These are phyloP conservation scores for Larimichthys polyactis DNA, from an alignment of 2,113 vertebrate genomes.

Conservation along the genomic window DNA sequence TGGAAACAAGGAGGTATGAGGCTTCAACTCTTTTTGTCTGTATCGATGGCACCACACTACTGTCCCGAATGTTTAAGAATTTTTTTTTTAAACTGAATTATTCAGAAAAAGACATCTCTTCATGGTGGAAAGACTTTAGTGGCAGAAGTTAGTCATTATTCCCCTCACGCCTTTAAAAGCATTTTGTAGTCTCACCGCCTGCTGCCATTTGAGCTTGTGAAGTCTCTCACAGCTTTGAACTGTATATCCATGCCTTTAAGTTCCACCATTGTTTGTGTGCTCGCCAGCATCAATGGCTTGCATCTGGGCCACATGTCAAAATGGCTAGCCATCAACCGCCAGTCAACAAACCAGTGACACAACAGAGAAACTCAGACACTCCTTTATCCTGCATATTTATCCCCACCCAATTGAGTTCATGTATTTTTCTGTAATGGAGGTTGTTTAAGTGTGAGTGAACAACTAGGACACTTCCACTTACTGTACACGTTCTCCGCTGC, in stretches of 20 bases:
- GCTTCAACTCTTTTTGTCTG: constrained; percentile 30
- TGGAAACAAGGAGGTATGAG: constrained; percentile 28
- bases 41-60: constrained; percentile 24
- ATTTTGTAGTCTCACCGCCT: constrained; percentile 42
- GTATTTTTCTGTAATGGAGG: neutral
- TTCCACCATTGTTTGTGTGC: constrained; percentile 34
- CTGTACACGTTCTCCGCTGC: neutral
- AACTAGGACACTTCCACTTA: constrained; percentile 30
- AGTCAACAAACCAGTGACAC: constrained; percentile 49
- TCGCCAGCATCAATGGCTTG: constrained; percentile 47
- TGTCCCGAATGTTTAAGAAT: constrained; percentile 37
- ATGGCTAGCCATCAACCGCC: constrained; percentile 37
- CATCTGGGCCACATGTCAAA: constrained; percentile 58
- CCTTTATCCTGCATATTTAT: constrained; percentile 15
- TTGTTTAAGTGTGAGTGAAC: constrained; percentile 29
- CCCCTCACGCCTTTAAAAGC: constrained; percentile 32
- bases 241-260: constrained; percentile 26
- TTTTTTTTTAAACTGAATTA: neutral
- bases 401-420: neutral
- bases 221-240: constrained; percentile 59
- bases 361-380: constrained; percentile 17
- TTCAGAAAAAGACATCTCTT: constrained; percentile 46
- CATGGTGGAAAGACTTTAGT: constrained; percentile 49
- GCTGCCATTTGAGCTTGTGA: constrained; percentile 54
- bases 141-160: constrained; percentile 59